Evolutionary conservation across 2,888 invertebrate species (phyloP).

Genomic region (Plagiodera versicolora): DNA sequence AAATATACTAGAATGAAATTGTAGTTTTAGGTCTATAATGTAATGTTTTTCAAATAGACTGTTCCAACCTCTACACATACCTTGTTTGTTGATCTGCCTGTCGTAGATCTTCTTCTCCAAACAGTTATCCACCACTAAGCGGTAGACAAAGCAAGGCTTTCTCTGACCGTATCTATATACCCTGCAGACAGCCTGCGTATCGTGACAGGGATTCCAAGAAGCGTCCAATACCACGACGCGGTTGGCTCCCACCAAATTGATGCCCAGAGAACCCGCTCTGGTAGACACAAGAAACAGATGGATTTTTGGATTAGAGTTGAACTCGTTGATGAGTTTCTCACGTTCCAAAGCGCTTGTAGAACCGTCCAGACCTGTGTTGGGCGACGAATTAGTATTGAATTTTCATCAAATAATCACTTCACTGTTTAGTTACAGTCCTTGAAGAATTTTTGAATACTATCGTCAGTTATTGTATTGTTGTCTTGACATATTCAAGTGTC

Average conservation of each 20-base stretch:
- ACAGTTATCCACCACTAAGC: conserved; percentile 95
- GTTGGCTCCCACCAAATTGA: conserved; percentile 91
- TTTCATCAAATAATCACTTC: no score
- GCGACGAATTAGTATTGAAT: no score
- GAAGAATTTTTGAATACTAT: no score
- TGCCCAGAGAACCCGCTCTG: conserved; percentile 91
- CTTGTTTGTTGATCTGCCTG: conserved; percentile 96
- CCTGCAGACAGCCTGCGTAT: conserved; percentile 92
- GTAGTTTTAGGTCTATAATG: no score
- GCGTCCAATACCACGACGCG: conserved; percentile 88
- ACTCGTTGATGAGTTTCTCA: conserved; percentile 94
- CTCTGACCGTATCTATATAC: conserved; percentile 90
- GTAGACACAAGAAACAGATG: conserved; percentile 92
- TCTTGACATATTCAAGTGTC: no score
- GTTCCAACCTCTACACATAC: conserved; percentile 48
- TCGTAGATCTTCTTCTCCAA: conserved; percentile 98
- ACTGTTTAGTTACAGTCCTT: no score
- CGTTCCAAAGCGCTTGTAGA: conserved; percentile 92
- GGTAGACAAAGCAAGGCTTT: conserved; percentile 78
- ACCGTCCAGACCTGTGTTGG: conserved; percentile 80
- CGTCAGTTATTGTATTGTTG: no score
- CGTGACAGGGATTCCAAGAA: conserved; percentile 97
- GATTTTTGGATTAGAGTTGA: conserved; percentile 85
- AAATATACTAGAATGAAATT: no score
- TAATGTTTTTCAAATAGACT: no score